Evolutionary conservation across 2,113 vertebrate genomes (phyloP).

Genomic region (Poicephalus gulielmi): DNA sequence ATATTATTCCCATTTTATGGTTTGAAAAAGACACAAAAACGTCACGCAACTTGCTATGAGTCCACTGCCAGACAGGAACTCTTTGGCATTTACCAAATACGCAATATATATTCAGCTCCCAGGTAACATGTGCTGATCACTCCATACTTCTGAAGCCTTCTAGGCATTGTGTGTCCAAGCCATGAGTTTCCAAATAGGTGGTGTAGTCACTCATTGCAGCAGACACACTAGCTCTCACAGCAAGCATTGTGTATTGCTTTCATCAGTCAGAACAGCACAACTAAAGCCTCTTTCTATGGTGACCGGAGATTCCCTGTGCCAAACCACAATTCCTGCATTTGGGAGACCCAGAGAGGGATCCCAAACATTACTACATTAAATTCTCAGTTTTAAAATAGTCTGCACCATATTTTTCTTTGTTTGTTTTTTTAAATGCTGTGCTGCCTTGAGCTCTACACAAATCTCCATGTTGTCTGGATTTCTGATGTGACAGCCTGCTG

Average conservation of each 20-base stretch:
- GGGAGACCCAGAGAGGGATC: background rate
- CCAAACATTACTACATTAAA: background rate
- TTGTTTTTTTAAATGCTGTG: background rate
- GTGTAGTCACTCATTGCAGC: background rate
- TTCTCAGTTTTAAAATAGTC: background rate
- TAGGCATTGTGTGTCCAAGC: background rate
- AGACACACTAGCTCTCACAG: fast-evolving
- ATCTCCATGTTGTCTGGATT: background rate
- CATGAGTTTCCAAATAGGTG: background rate
- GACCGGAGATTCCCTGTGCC: background rate
- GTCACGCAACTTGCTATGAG: background rate
- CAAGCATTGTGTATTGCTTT: background rate
- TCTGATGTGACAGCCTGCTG: background rate
- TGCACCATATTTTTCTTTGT: background rate
- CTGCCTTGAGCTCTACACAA: background rate
- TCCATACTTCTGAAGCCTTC: background rate
- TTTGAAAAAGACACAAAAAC: background rate
- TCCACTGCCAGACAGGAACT: background rate
- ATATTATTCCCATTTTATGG: background rate
- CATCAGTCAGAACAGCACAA: background rate
- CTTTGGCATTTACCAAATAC: background rate
- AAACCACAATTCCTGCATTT: background rate
- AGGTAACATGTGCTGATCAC: fast-evolving
- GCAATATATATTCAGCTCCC: background rate
- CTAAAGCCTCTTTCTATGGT: background rate